Evolutionary conservation across 2,797 vertebrate genomes (phyloP).

Genomic region (Coreius guichenoti): DNA sequence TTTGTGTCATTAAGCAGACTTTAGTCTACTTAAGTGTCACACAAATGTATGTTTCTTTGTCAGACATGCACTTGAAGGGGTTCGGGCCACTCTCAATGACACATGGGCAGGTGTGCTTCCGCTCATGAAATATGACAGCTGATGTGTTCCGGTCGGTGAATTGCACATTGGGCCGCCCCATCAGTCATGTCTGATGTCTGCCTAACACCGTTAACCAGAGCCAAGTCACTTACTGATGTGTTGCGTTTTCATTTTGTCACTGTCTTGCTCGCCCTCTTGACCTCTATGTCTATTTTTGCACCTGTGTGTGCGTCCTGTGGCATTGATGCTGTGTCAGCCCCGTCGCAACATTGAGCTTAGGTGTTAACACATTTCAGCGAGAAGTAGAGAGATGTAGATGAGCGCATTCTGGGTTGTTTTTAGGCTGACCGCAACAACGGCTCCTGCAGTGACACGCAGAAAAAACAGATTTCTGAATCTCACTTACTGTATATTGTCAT

Average conservation of each 20-base stretch:
- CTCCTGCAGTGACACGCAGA: background rate
- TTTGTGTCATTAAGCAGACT: too few relatives aligned
- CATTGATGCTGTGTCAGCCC: constrained; percentile 15
- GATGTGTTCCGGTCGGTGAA: background rate
- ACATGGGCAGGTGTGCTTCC: constrained; percentile 15
- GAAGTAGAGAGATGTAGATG: constrained; percentile 21
- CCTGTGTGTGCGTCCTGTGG: background rate
- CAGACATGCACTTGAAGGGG: too few relatives aligned
- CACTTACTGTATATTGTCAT: background rate
- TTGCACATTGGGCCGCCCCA: background rate
- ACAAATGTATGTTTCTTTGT: background rate
- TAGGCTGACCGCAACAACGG: background rate
- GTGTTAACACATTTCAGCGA: constrained; percentile 15
- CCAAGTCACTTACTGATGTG: constrained; percentile 36
- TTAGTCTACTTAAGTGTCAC: background rate
- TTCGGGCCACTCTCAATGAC: background rate
- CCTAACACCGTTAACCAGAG: constrained; percentile 23
- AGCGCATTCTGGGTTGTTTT: background rate
- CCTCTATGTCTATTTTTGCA: constrained; percentile 24
- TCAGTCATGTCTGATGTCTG: constrained; percentile 44
- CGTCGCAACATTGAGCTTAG: background rate
- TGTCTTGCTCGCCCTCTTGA: constrained; percentile 17
- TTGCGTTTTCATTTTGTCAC: constrained; percentile 16
- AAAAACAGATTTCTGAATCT: background rate
- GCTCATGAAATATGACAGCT: constrained; percentile 32